Conservation (phyloP, 2,888 invertebrate species). For the Cloeon dipterum region DNA sequence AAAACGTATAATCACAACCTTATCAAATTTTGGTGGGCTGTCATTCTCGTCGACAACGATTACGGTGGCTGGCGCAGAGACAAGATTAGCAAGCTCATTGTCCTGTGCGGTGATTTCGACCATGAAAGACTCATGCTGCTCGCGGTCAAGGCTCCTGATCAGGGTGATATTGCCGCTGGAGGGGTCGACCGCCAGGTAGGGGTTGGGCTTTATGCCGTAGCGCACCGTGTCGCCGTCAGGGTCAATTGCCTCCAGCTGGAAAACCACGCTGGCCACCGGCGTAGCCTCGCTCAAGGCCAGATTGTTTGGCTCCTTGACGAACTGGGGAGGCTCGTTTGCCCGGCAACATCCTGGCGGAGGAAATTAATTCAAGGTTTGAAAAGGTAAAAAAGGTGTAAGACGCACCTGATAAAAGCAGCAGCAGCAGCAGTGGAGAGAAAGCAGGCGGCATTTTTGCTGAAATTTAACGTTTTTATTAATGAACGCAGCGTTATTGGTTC, state of each 20-base stretch:
- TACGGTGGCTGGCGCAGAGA: conserved; percentile 52
- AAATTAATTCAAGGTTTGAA: neutral
- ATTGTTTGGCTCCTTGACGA: conserved; percentile 54
- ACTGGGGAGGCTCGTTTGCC: conserved; percentile 42
- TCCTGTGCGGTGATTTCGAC: conserved; percentile 31
- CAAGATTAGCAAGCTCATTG: conserved; percentile 62
- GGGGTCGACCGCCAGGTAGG: conserved; percentile 55
- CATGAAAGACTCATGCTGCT: conserved; percentile 25
- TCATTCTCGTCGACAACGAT: conserved; percentile 77
- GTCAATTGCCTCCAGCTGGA: conserved; percentile 52
- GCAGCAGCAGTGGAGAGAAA: too few species aligned
- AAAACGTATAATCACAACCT: too few species aligned
- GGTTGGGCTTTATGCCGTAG: conserved; percentile 39
- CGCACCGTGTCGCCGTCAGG: conserved; percentile 55
- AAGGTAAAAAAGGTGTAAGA: too few species aligned
- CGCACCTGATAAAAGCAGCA: too few species aligned
- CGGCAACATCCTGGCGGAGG: conserved; percentile 17
- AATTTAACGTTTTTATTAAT: too few species aligned
- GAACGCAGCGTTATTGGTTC: too few species aligned
- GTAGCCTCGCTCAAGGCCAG: conserved; percentile 55
- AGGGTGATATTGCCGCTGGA: conserved; percentile 57
- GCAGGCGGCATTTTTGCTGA: too few species aligned
- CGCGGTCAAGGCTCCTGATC: conserved; percentile 56
- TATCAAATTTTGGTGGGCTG: conserved; percentile 55
- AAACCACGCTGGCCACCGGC: conserved; percentile 54